Percentiles rank a stretch among this genome's conserved stretches.
Conservation (phyloP, 2,113 vertebrate species). For the Chionomys nivalis region DNA sequence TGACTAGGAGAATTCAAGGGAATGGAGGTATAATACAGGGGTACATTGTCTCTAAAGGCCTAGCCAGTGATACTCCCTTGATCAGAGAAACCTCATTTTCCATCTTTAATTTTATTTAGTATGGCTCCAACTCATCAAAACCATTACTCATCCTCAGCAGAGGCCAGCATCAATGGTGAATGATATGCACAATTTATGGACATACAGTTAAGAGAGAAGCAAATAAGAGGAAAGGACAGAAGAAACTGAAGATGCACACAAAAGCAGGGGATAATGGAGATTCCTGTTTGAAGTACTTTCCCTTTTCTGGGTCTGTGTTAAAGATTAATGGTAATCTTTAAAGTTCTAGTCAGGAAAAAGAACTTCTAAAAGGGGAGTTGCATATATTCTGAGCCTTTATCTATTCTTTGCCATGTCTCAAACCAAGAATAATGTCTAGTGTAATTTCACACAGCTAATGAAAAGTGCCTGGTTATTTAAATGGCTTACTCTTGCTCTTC, state of each 20-base stretch:
- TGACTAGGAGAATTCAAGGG: background rate
- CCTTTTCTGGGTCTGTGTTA: background rate
- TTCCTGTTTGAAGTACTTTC: background rate
- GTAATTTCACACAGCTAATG: background rate
- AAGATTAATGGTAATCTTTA: background rate
- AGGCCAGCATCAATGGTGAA: background rate
- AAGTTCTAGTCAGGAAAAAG: constrained; percentile 8
- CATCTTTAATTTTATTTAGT: background rate
- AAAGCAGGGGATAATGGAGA: background rate
- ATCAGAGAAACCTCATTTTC: background rate
- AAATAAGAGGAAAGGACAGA: background rate
- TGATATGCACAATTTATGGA: background rate
- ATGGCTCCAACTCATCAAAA: background rate
- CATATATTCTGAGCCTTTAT: background rate
- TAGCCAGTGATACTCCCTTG: background rate
- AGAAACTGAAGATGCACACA: background rate
- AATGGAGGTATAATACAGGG: background rate
- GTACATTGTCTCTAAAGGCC: background rate
- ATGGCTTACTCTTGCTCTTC: background rate
- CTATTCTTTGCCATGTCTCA: background rate
- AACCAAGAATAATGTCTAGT: background rate
- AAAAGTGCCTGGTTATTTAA: constrained; percentile 11
- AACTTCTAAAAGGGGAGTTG: constrained; percentile 13
- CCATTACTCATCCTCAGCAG: background rate
- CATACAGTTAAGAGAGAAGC: background rate